Evolutionary conservation across 2,797 vertebrate genomes (phyloP), one percentile per base, ranked within the genome.

Genomic region (Lepidocolaptes lacrymiger): DNA sequence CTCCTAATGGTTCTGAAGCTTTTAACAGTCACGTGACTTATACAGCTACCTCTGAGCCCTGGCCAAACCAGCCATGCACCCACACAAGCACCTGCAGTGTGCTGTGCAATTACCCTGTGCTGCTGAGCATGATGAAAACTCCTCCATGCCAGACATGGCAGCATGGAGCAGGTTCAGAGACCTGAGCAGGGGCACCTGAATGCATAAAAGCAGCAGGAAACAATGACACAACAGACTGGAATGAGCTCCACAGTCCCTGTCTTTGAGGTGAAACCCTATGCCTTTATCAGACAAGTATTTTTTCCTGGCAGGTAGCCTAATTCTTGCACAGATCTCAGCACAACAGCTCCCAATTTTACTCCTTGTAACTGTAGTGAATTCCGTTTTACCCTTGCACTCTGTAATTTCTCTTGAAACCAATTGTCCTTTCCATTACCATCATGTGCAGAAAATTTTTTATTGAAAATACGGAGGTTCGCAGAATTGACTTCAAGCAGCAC

Each of bases 41-140:
- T 81, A 93, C 14, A 74, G 66, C 43, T 96, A 58, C 66, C 55
- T 63, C 10, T 48, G 71, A 94, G 97, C 89, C 88, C 46, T 16
- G 22, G 61, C 28, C 71, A 56, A 74, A 48, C 30, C 37, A 56
- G 24, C 9, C 55, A 32, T 15, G n/a, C n/a, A 46, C 44, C 44
- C 74, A 66, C 62, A 49, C 28, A 62, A n/a, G 28, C 39, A 58
- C 6, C 54, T 66, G 34, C 46, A 49, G 20, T 5, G n/a, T 36
- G 30, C 56, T 44, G 26, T 20, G n/a, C 62, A 58, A 67, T 49
- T 44, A 90, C 34, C 44, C 73, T 28, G 56, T 20, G 83, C 68
- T 51, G 51, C 9, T 48, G 73, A 51, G n/a, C 61, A 21, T 34
- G 54, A 58, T 41, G 48, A 68, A 55, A 75, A 37, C 49, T 72